These are phyloP conservation scores for Stigmatopora nigra DNA, from an alignment of 2,113 vertebrate genomes.

Conservation along the genomic window DNA sequence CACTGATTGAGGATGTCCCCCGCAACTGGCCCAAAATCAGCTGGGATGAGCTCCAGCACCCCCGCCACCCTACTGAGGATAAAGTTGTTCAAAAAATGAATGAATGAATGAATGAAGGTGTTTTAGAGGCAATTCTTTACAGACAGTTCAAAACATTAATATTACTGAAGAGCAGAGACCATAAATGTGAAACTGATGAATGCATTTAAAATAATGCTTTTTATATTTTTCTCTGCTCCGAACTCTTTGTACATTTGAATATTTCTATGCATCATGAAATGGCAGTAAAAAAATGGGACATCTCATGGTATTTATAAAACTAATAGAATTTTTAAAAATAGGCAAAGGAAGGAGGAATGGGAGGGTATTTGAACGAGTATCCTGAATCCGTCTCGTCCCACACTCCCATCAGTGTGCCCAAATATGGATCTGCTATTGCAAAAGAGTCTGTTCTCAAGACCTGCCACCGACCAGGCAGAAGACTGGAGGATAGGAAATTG, in stretches of 20 bases:
- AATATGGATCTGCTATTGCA: constrained; percentile 65
- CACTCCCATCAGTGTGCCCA: constrained; percentile 60
- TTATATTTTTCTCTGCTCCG: neutral
- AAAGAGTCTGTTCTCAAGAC: constrained; percentile 54
- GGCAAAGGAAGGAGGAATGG: constrained; percentile 26
- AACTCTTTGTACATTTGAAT: neutral
- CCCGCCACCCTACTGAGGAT: too few species aligned
- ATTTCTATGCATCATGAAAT: neutral
- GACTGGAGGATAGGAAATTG: constrained; percentile 25
- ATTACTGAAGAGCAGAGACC: too few species aligned
- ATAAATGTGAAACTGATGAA: neutral
- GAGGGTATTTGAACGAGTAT: constrained; percentile 46
- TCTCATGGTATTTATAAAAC: constrained; percentile 23
- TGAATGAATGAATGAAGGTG: too few species aligned
- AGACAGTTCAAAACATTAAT: too few species aligned
- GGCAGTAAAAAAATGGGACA: constrained; percentile 10
- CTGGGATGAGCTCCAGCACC: too few species aligned
- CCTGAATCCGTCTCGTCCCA: constrained; percentile 50
- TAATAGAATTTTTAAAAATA: constrained; percentile 34
- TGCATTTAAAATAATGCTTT: neutral
- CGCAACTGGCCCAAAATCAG: too few species aligned
- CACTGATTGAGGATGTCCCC: too few species aligned
- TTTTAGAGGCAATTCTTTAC: too few species aligned
- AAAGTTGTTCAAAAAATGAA: too few species aligned
- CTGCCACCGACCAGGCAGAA: constrained; percentile 44